Evolutionary conservation across 2,113 vertebrate genomes (phyloP).

Genomic region (Hydrolagus affinis): DNA sequence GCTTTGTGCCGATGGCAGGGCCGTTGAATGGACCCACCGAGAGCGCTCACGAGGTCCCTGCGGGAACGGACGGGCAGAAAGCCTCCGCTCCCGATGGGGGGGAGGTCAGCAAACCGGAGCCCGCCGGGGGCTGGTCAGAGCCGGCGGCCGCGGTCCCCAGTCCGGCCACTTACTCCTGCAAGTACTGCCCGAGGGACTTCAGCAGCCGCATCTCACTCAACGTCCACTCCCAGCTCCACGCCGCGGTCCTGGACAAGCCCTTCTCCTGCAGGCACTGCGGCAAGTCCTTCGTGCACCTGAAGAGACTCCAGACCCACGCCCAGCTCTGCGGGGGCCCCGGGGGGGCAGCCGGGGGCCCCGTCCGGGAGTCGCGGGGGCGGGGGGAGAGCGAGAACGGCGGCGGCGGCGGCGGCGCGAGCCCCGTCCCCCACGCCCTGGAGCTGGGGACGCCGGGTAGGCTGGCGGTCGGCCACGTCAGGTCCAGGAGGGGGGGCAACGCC

Average conservation of each 20-base stretch:
- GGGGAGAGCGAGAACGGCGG: slow-evolving; percentile 37
- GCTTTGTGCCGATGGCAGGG: background rate
- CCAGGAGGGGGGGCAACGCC: slow-evolving; percentile 43
- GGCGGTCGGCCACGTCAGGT: slow-evolving; percentile 33
- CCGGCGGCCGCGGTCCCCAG: slow-evolving; percentile 47
- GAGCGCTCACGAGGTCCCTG: background rate
- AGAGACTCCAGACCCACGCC: slow-evolving; percentile 77
- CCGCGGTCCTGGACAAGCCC: slow-evolving; percentile 66
- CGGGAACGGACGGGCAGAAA: background rate
- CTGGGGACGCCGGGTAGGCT: slow-evolving; percentile 48
- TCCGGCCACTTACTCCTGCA: slow-evolving; percentile 61
- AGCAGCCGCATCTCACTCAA: slow-evolving; percentile 61
- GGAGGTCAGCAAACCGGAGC: background rate
- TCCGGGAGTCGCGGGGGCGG: slow-evolving; percentile 39
- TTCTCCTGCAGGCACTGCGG: slow-evolving; percentile 81
- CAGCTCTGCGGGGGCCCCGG: slow-evolving; percentile 61
- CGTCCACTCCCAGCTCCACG: slow-evolving; percentile 72
- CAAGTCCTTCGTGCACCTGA: slow-evolving; percentile 78
- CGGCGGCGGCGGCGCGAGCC: slow-evolving; percentile 42
- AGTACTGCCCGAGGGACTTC: slow-evolving; percentile 72
- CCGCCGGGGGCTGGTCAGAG: background rate
- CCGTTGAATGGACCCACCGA: slow-evolving; percentile 10
- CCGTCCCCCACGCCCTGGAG: slow-evolving; percentile 42
- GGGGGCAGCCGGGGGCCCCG: slow-evolving; percentile 36
- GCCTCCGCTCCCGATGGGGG: background rate